Percentiles rank a stretch among this genome's conserved stretches.
phyloP scores from a whole-genome alignment of 2,888 invertebrate genomes.

The Entomobrya multifasciata region DNA sequence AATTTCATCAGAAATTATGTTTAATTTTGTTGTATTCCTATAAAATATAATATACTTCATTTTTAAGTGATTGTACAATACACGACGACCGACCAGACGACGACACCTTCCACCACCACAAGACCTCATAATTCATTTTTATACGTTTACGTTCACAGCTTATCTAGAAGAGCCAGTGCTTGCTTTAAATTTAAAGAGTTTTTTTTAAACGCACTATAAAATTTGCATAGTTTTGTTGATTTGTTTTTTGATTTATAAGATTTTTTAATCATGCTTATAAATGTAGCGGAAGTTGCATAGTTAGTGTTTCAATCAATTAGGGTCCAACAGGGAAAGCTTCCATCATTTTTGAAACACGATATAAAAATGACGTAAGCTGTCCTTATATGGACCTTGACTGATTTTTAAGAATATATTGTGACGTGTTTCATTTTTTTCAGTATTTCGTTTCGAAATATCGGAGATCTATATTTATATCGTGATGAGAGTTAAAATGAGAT shows the following conservation, averaged over 20 bases:
- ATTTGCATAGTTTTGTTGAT: too few relatives aligned
- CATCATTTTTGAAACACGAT: too few relatives aligned
- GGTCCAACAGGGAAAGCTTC: too few relatives aligned
- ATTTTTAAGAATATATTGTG: too few relatives aligned
- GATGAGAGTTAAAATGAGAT: slow-evolving; percentile 1
- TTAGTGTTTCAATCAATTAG: too few relatives aligned
- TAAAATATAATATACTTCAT: background rate
- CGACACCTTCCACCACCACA: background rate
- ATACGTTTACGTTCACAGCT: too few relatives aligned
- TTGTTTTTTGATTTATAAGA: background rate
- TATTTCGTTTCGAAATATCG: background rate
- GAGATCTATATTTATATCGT: slow-evolving; percentile 23
- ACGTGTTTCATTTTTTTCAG: slow-evolving; percentile 20
- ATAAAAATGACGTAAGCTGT: too few relatives aligned
- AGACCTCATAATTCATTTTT: too few relatives aligned
- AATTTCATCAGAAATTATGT: background rate
- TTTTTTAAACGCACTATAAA: slow-evolving; percentile 2
- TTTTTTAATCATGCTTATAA: background rate
- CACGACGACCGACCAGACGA: background rate
- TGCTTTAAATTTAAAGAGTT: slow-evolving; percentile 10
- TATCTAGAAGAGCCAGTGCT: slow-evolving; percentile 8
- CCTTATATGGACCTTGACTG: too few relatives aligned
- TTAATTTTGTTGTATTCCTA: background rate
- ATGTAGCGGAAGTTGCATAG: slow-evolving; percentile 12
- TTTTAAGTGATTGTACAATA: slow-evolving; percentile 35